These are phyloP conservation scores for Macrocentrus cingulum DNA, from an alignment of 1,140 invertebrate genomes.

Conservation along the genomic window DNA sequence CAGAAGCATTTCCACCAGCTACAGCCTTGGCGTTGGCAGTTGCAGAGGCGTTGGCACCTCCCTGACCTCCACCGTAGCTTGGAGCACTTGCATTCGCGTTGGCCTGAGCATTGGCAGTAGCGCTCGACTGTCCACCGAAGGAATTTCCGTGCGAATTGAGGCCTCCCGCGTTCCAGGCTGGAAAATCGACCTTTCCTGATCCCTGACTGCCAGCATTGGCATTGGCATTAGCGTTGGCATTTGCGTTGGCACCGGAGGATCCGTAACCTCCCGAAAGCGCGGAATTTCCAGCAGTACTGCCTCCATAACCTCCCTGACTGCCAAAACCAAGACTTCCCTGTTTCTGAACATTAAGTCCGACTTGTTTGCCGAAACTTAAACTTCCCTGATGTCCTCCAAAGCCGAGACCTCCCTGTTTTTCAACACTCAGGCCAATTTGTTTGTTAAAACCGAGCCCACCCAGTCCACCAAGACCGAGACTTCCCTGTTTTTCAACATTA, in stretches of 20 bases:
- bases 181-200: constrained; percentile 5
- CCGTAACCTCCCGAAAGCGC: constrained; percentile 10
- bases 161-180: background rate
- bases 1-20: constrained; percentile 17
- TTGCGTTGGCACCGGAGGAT: constrained; percentile 27
- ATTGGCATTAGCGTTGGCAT: constrained; percentile 23
- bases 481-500: too few species aligned
- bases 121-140: background rate
- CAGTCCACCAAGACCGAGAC: too few species aligned
- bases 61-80: constrained; percentile 25
- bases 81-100: constrained; percentile 28
- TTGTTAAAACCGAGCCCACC: too few species aligned
- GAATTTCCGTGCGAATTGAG: constrained; percentile 3
- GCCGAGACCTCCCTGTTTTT: too few species aligned
- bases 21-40: constrained; percentile 18
- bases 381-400: too few species aligned
- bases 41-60: constrained; percentile 19
- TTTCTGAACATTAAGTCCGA: background rate
- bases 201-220: constrained; percentile 2
- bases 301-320: constrained; percentile 8
- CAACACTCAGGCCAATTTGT: too few species aligned
- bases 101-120: constrained; percentile 18
- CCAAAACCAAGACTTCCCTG: background rate
- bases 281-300: background rate
- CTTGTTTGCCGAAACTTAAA: too few species aligned